Evolutionary conservation across 2,888 invertebrate species (phyloP).

Genomic region (Volucella bombylans): DNA sequence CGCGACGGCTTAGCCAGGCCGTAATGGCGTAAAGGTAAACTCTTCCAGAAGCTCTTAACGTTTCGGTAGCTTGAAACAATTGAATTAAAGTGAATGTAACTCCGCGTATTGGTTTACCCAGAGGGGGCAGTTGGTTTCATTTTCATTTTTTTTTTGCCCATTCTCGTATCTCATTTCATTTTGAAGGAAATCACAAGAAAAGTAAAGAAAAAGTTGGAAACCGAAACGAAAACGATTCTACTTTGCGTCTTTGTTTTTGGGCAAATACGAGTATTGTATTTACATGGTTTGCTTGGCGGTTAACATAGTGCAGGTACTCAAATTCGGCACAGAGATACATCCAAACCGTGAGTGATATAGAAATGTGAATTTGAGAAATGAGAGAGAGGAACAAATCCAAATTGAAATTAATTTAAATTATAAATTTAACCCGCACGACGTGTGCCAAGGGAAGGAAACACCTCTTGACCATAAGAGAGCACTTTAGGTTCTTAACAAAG

Average conservation of each 20-base stretch:
- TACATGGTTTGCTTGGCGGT: slow-evolving; percentile 29
- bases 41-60: slow-evolving; percentile 55
- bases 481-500: too few relatives aligned
- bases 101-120: slow-evolving; percentile 57
- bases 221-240: slow-evolving; percentile 27
- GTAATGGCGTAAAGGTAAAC: slow-evolving; percentile 3
- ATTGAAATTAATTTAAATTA: too few relatives aligned
- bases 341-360: background rate
- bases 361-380: background rate
- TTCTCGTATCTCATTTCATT: slow-evolving; percentile 24
- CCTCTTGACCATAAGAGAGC: too few relatives aligned
- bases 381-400: background rate
- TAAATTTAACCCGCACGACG: too few relatives aligned
- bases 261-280: slow-evolving; percentile 25
- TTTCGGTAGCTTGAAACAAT: slow-evolving; percentile 65
- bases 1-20: background rate
- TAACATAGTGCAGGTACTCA: slow-evolving; percentile 1
- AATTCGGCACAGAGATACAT: background rate
- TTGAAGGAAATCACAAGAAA: slow-evolving; percentile 25
- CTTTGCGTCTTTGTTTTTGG: background rate
- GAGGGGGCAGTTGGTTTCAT: slow-evolving; percentile 12
- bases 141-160: background rate
- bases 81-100: slow-evolving; percentile 70
- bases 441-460: too few relatives aligned
- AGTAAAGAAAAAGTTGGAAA: slow-evolving; percentile 23